Evolutionary conservation across 2,113 vertebrate genomes (phyloP), one percentile per base, ranked within the genome.

Genomic region (Aviceda subcristata): DNA sequence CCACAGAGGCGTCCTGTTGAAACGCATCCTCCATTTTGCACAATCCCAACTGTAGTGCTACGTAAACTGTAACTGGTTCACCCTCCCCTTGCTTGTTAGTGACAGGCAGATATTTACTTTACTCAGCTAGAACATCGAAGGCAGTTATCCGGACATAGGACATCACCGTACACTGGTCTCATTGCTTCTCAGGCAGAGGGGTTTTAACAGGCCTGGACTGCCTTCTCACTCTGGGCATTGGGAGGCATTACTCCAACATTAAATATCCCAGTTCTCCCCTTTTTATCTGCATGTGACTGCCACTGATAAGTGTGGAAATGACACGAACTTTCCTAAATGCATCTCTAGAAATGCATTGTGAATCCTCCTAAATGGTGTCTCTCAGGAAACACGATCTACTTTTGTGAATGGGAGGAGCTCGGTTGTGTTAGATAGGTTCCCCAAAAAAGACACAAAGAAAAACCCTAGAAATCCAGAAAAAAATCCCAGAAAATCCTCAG

Each of bases 81-180:
- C 20, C 27, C 22, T 90, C 11, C 56, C 36, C 66, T 64, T 86
- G 43, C 36, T 57, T 1, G 1, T 15, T 12, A 72, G n/a, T 9
- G 29, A n/a, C 6, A 45, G 15, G 10, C 30, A 59, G 69, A 4
- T 62, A 38, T 3, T 75, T 68, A 34, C 15, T 67, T 88, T 18
- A 48, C 4, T 1, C 38, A 72, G 53, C 11, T 57, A 5, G 16
- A 78, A 66, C 7, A 53, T 24, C 2, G 1, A 50, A 51, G 43
- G 11, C 24, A 3, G 12, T 45, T 41, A 63, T n/a, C 63, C 20
- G 77, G 38, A 6, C 18, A 2, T 13, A 11, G 76, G 41, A n/a
- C 66, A 64, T 24, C 26, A 26, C 30, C 1, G 0, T 53, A n/a
- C 9, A 13, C 4, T 0, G 3, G 9, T 73, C 56, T 93, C 0